A percentile compares a stretch with the other conserved stretches of the same genome.
Conservation (phyloP, 2,888 invertebrate genomes). For the Aromia moschata region DNA sequence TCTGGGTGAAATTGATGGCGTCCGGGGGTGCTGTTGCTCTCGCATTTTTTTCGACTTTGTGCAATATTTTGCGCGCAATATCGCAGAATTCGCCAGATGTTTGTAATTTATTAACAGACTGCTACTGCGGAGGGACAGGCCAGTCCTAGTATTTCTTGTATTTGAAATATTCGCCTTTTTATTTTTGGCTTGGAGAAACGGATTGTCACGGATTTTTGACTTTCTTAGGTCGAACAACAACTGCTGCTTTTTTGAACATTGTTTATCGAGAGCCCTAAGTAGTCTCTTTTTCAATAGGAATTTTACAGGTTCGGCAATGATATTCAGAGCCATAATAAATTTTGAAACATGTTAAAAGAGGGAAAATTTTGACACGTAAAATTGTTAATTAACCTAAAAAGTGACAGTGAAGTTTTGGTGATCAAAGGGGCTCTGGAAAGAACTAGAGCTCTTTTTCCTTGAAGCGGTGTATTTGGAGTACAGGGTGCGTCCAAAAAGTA, state of each 20-base stretch:
- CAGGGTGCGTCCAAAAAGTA: too few relatives aligned
- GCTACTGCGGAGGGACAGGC: neutral
- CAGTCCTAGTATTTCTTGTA: neutral
- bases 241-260: neutral
- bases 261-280: neutral
- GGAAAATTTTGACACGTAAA: constrained; percentile 4
- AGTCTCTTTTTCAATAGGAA: neutral
- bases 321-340: constrained; percentile 14
- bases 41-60: constrained; percentile 1
- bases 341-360: too few relatives aligned
- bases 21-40: constrained; percentile 21
- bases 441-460: too few relatives aligned
- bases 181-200: neutral
- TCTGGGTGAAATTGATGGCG: constrained; percentile 61
- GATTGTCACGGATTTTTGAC: neutral
- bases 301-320: constrained; percentile 1
- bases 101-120: constrained; percentile 7
- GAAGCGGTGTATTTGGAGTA: too few relatives aligned
- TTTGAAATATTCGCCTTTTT: neutral
- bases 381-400: constrained; percentile 6
- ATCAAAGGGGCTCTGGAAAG: neutral
- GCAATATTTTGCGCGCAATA: constrained; percentile 15
- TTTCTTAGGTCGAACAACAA: neutral
- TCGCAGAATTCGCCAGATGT: constrained; percentile 4
- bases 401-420: neutral